Base-by-base conservation (phyloP, 2,888 invertebrate species). In the Pteria penguin region DNA sequence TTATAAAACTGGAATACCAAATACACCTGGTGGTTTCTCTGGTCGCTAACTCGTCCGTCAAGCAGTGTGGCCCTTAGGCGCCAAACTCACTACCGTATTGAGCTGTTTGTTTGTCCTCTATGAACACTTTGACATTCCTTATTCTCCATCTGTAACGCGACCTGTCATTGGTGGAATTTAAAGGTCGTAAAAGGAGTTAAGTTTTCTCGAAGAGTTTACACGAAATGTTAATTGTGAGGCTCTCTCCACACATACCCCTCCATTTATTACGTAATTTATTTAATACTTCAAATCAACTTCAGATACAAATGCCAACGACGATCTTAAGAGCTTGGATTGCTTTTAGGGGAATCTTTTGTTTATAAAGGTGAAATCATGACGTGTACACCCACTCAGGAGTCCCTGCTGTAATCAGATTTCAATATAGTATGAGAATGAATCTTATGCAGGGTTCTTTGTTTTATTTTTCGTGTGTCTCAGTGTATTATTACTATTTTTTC, bases 11-110 rank as follows among this genome's bases (percentile, higher is more conserved):
- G n/a, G n/a, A n/a, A n/a, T n/a, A n/a, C n/a, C n/a, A n/a, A n/a
- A n/a, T n/a, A n/a, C n/a, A n/a, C 31, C n/a, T 31, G 61, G 22
- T 31, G 31, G 65, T 65, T 36, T 45, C 70, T 36, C 60, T 27
- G 33, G 31, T 60, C 45, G 31, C 52, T 27, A 70, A 45, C 60
- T 61, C 27, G 29, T 55, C 22, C 62, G 72, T 65, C 72, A 36
- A 65, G 58, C 52, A 57, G 65, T 72, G 57, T 72, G 36, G 45
- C 36, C 33, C 65, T 31, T 33, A 65, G 72, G 72, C 72, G 72
- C 72, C 72, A 52, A 54, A 57, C 65, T 65, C 36, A 36, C 54
- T 62, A 33, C 65, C 33, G 33, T 33, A 65, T 57, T 72, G 65
- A 65, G 32, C 32, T 72, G 72, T 72, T 72, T 72, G 65, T 68